Conservation (phyloP, 2,888 invertebrate genomes). For the Charanyca ferruginea region DNA sequence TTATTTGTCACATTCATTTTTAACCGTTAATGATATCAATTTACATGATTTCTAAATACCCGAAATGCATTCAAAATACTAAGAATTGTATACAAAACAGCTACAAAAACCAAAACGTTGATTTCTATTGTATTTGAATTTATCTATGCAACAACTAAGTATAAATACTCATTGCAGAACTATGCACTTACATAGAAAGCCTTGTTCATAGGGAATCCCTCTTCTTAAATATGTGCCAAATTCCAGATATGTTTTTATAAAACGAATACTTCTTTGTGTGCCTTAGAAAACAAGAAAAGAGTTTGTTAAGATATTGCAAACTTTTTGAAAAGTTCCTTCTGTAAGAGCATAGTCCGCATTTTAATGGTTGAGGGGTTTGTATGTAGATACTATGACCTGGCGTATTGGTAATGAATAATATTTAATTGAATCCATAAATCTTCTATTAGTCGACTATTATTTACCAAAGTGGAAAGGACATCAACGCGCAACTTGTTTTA, state of each 20-base stretch:
- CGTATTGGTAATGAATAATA: constrained; percentile 16
- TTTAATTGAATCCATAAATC: background rate
- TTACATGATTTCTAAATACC: constrained; percentile 22
- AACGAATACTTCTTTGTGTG: constrained; percentile 81
- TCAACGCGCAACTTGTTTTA: too few species aligned
- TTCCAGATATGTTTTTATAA: constrained; percentile 87
- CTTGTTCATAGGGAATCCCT: constrained; percentile 69
- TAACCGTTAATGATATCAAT: too few species aligned
- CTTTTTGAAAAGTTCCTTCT: constrained; percentile 29
- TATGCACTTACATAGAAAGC: constrained; percentile 87
- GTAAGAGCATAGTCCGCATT: constrained; percentile 87
- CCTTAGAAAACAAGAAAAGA: constrained; percentile 76
- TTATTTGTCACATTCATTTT: too few species aligned
- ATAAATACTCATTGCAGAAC: constrained; percentile 84
- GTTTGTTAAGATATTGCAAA: constrained; percentile 18
- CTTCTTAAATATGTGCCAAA: constrained; percentile 88
- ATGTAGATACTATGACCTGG: constrained; percentile 42
- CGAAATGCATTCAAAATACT: background rate
- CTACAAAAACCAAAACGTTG: background rate
- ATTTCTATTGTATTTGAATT: constrained; percentile 19
- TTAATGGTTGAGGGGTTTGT: constrained; percentile 10
- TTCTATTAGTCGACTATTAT: constrained; percentile 5
- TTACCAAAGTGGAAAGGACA: too few species aligned
- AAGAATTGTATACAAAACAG: background rate
- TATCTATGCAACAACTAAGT: constrained; percentile 4